Evolutionary conservation across 2,797 vertebrate genomes (phyloP).

Genomic region (Neomorphus geoffroyi): DNA sequence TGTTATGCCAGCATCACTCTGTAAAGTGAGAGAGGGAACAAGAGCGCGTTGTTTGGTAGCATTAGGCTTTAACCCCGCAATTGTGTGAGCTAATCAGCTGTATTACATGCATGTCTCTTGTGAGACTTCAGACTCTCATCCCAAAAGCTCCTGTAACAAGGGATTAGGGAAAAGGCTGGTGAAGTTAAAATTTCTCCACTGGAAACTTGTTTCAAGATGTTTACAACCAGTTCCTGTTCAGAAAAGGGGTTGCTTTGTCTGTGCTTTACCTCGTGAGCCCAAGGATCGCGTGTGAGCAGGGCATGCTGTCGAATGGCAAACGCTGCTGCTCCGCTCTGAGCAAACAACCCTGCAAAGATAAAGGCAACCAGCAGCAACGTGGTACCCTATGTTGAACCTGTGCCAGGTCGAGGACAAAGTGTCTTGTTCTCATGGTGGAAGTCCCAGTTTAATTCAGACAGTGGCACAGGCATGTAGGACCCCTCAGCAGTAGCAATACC

Average conservation of each 20-base stretch:
- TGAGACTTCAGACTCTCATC: conserved; percentile 17
- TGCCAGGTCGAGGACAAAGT: neutral
- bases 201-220: neutral
- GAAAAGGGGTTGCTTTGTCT: neutral
- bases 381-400: neutral
- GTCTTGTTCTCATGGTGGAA: neutral
- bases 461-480: neutral
- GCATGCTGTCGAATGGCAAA: neutral
- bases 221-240: neutral
- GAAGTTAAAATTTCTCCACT: neutral
- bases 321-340: neutral
- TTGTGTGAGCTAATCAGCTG: conserved; percentile 8
- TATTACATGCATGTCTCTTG: neutral
- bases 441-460: neutral
- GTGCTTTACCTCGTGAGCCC: neutral
- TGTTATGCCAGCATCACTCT: neutral
- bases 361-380: neutral
- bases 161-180: conserved; percentile 32
- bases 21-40: conserved; percentile 47
- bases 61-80: neutral
- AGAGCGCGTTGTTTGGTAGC: neutral
- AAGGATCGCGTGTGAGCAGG: accelerated
- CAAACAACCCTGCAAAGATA: neutral
- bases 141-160: conserved; percentile 25
- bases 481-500: neutral